These are phyloP conservation scores for Lingula anatina DNA, from an alignment of 2,888 invertebrate genomes.

Conservation along the genomic window DNA sequence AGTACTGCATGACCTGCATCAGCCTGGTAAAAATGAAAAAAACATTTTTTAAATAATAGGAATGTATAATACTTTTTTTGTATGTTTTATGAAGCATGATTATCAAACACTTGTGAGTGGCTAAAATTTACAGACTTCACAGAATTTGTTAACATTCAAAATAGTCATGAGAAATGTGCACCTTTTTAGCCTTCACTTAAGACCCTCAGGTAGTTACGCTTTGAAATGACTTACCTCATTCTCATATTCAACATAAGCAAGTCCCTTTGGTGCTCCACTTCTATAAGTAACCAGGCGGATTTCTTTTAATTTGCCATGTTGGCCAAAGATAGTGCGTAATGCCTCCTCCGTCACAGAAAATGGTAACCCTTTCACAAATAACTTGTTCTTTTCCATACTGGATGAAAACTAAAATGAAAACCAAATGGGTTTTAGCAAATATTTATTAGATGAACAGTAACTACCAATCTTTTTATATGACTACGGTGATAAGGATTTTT, in stretches of 20 bases:
- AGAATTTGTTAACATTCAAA: too few species aligned
- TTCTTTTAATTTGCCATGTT: conserved; percentile 70
- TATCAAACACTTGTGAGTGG: too few species aligned
- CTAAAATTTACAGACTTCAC: too few species aligned
- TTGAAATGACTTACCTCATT: too few species aligned
- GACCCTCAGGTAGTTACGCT: too few species aligned
- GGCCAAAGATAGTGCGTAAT: conserved; percentile 67
- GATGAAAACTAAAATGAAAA: conserved; percentile 62
- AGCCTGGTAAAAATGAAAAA: conserved; percentile 32
- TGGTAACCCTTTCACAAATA: conserved; percentile 78
- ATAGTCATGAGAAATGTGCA: too few species aligned
- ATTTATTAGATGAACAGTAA: neutral
- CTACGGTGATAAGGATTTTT: too few species aligned
- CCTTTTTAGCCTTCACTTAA: too few species aligned
- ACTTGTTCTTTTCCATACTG: conserved; percentile 76
- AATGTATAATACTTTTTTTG: neutral
- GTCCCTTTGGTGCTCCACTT: conserved; percentile 83
- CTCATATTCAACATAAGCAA: conserved; percentile 86
- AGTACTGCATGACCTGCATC: conserved; percentile 69
- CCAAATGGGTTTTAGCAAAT: neutral
- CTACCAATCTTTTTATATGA: too few species aligned
- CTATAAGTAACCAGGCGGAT: conserved; percentile 78
- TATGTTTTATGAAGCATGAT: too few species aligned
- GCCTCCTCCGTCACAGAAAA: conserved; percentile 68
- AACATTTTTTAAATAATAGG: too few species aligned